Evolutionary conservation across 2,888 invertebrate species (phyloP).

Genomic region (Strigamia maritima): DNA sequence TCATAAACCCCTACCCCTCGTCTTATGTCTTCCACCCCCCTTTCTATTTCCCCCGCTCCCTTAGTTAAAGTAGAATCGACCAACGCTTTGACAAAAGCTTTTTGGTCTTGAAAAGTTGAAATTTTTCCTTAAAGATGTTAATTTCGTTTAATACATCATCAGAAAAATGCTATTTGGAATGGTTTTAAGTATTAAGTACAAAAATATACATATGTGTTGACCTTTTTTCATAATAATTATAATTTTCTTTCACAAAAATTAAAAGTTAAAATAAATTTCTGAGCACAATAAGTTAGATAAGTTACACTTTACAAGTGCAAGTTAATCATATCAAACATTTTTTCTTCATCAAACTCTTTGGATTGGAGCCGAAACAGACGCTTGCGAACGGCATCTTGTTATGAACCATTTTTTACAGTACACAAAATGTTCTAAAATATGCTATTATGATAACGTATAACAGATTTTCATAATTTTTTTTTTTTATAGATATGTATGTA

Average conservation of each 20-base stretch:
- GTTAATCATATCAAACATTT: constrained; percentile 16
- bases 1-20: constrained; percentile 11
- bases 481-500: not conserved
- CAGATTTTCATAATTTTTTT: not conserved
- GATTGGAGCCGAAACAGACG: constrained; percentile 11
- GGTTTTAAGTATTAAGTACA: not conserved
- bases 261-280: not conserved
- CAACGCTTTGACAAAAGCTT: constrained; percentile 1
- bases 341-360: not conserved
- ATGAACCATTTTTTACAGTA: not conserved
- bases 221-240: not conserved
- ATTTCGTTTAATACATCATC: no score
- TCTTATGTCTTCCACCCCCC: constrained; percentile 19
- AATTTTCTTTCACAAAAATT: not conserved
- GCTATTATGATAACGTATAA: constrained; percentile 10
- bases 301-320: not conserved
- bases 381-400: not conserved
- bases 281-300: constrained; percentile 20
- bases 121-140: no score
- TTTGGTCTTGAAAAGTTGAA: not conserved
- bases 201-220: not conserved
- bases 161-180: not conserved
- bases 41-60: constrained; percentile 3
- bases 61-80: not conserved
- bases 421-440: not conserved